Evolutionary conservation across 2,888 invertebrate species (phyloP).

Genomic region (Tryphoninae sp.): DNA sequence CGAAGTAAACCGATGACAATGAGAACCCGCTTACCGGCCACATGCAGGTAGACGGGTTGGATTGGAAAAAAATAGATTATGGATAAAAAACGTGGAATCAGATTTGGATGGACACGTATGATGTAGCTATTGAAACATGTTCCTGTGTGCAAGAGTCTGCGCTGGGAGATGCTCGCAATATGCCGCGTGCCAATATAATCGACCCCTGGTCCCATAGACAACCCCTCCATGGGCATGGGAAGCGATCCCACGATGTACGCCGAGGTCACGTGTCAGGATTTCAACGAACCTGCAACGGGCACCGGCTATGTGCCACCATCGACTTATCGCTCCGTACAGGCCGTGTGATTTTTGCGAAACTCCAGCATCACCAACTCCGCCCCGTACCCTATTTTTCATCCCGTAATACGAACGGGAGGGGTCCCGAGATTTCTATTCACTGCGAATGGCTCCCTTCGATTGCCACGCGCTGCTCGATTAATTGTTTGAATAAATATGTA

Average conservation of each 20-base stretch:
- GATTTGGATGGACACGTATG: background rate
- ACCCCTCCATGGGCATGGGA: constrained; percentile 46
- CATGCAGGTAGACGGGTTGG: constrained; percentile 56
- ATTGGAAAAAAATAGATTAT: background rate
- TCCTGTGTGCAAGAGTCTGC: constrained; percentile 15
- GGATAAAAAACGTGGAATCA: background rate
- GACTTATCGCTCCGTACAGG: constrained; percentile 69
- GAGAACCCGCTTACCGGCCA: constrained; percentile 42
- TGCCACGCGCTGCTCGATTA: constrained; percentile 51
- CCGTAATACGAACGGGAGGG: constrained; percentile 13
- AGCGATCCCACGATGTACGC: constrained; percentile 62
- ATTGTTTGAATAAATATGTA: constrained; percentile 45
- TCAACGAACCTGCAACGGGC: constrained; percentile 63
- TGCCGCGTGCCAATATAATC: constrained; percentile 80
- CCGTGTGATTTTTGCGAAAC: constrained; percentile 75
- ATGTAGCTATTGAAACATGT: background rate
- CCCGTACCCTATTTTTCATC: constrained; percentile 33
- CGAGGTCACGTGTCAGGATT: constrained; percentile 60
- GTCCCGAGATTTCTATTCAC: constrained; percentile 54
- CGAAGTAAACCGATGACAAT: constrained; percentile 10
- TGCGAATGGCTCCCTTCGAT: constrained; percentile 37
- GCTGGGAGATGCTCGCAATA: constrained; percentile 72
- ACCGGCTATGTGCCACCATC: constrained; percentile 54
- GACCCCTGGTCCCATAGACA: constrained; percentile 57
- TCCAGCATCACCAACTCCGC: background rate